These are phyloP conservation scores for Tiliacea aurago DNA, from an alignment of 2,888 invertebrate genomes.

Conservation along the genomic window DNA sequence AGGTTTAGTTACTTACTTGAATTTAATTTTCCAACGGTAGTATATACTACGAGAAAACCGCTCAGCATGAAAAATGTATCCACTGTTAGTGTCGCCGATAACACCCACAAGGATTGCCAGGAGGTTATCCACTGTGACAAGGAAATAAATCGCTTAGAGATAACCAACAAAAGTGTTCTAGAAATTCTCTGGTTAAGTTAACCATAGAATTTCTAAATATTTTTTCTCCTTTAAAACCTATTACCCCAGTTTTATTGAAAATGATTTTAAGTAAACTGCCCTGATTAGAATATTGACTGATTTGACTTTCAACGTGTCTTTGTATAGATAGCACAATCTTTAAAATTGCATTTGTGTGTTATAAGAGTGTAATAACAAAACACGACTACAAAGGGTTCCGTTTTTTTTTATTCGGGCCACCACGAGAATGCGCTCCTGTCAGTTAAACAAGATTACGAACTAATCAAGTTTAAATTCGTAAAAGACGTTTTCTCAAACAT, in stretches of 20 bases:
- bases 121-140: constrained; percentile 76
- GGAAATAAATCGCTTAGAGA: constrained; percentile 4
- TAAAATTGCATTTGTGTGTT: not conserved
- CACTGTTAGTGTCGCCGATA: constrained; percentile 86
- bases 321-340: constrained; percentile 10
- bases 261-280: not conserved
- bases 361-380: not conserved
- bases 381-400: not conserved
- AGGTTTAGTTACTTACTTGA: constrained; percentile 69
- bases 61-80: constrained; percentile 91
- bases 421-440: not conserved
- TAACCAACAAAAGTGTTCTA: not conserved
- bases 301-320: constrained; percentile 8
- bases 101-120: constrained; percentile 77
- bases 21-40: constrained; percentile 75
- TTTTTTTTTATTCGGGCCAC: not conserved
- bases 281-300: not conserved
- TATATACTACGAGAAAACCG: constrained; percentile 80
- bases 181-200: not conserved
- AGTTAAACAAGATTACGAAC: too few relatives aligned
- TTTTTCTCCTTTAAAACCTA: not conserved
- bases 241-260: not conserved
- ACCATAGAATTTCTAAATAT: not conserved
- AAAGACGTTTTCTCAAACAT: too few relatives aligned
- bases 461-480: too few relatives aligned